Evolutionary conservation across 2,888 invertebrate species (phyloP), one percentile per base, ranked within the genome.

Genomic region (Drosophila subquinaria): DNA sequence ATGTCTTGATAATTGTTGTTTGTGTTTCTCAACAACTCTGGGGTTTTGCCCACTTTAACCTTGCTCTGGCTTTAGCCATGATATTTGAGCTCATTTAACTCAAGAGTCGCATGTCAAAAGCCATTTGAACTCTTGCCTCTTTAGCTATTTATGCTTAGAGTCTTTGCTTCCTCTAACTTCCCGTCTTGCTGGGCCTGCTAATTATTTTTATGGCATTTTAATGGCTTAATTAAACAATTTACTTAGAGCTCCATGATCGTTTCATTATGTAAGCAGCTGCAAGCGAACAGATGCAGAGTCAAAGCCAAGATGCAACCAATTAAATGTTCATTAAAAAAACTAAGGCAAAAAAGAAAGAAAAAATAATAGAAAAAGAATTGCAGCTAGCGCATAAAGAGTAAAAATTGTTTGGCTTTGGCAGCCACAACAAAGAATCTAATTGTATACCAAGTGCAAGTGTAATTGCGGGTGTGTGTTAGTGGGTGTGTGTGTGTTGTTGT

Each of bases 211-310:
- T 90, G 72, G 81, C 75, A 62, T 76, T 86, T 86, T 86, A 86
- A 86, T 90, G 82, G 76, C 83, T 86, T 88, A 86, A 86, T 86
- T 82, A 86, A 86, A 90, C 89, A 88, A 88, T 88, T 88, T 82
- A 69, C 87, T 88, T 52, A 78, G 59, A 55, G 59, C 78, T 42
- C 51, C 63, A 53, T 62, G 67, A 81, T 78, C 82, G 82, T 86
- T 86, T 76, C 88, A 90, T 88, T 86, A 86, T 79, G 86, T 77
- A 89, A 88, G 66, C 66, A 74, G 65, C 67, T 73, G 64, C 27
- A 27, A 27, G 27, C 27, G 27, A 27, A 27, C 66, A 74, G 65
- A 67, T 73, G 64, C 64, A 13, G 43, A 45, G 15, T 61, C 52
- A 60, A 60, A 51, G 65, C 57, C 71, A 75, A 89, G 88, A 86